Evolutionary conservation across 2,113 vertebrate species (phyloP).

Genomic region (Ploceus nigricollis): DNA sequence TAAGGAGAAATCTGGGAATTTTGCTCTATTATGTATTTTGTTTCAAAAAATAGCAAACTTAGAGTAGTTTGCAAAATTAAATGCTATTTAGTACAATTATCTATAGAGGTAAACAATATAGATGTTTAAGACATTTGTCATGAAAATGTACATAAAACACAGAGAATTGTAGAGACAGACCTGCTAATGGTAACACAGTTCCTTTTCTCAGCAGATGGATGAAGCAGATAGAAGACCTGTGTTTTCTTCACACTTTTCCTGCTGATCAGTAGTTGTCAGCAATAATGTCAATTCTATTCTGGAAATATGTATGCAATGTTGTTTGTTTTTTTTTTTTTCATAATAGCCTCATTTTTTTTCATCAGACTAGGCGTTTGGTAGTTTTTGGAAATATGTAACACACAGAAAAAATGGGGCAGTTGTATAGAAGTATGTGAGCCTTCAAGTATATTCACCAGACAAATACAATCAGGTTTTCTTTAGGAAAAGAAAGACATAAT

Average conservation of each 20-base stretch:
- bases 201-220: neutral
- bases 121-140: neutral
- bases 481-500: neutral
- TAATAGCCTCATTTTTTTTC: neutral
- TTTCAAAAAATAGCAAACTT: neutral
- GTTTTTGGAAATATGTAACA: neutral
- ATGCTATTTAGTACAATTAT: neutral
- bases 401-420: fast-evolving
- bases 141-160: neutral
- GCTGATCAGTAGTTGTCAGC: neutral
- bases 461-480: neutral
- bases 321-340: neutral
- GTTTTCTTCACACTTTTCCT: constrained; percentile 27
- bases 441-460: neutral
- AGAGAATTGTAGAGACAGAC: neutral
- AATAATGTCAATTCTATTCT: neutral
- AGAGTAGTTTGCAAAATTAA: neutral
- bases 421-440: neutral
- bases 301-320: neutral
- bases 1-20: neutral
- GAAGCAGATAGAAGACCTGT: neutral
- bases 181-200: neutral
- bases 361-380: constrained; percentile 1
- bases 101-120: neutral
- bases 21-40: neutral